phyloP scores from a whole-genome alignment of 2,113 vertebrate genomes.

The Proterorhinus semilunaris region DNA sequence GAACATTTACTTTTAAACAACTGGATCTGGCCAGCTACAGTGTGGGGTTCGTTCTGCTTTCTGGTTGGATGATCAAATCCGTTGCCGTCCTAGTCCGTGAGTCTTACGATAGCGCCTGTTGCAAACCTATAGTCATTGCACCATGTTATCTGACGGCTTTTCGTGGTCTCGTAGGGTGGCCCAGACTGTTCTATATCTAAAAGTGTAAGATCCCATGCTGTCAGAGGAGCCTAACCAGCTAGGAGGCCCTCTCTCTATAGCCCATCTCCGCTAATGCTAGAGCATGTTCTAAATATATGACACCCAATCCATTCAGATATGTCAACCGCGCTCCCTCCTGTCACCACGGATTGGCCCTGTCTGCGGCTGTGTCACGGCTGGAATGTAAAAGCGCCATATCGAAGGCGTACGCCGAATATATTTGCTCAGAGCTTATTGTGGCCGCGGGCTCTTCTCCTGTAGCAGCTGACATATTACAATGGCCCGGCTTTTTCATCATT shows the following conservation, averaged over 20 bases:
- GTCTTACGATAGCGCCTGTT: too few species aligned
- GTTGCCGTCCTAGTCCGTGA: too few species aligned
- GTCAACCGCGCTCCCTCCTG: background rate
- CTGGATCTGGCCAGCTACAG: too few species aligned
- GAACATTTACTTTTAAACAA: too few species aligned
- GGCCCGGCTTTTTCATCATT: slow-evolving; percentile 11
- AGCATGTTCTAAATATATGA: background rate
- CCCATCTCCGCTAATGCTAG: background rate
- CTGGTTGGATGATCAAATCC: too few species aligned
- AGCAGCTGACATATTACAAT: slow-evolving; percentile 9
- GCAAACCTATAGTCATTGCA: too few species aligned
- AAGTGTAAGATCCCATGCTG: too few species aligned
- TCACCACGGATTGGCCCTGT: background rate
- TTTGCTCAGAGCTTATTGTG: background rate
- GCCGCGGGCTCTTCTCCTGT: background rate
- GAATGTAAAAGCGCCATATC: background rate
- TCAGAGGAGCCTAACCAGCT: background rate
- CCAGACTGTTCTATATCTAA: too few species aligned
- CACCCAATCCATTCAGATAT: background rate
- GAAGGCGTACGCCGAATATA: background rate
- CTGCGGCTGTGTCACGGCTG: background rate
- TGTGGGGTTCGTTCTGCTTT: too few species aligned
- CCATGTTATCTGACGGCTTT: too few species aligned
- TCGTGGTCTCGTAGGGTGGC: too few species aligned
- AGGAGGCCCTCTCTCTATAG: too few species aligned